These are phyloP conservation scores for Poecilia gillii DNA, from an alignment of 2,797 vertebrate species.

Conservation along the genomic window DNA sequence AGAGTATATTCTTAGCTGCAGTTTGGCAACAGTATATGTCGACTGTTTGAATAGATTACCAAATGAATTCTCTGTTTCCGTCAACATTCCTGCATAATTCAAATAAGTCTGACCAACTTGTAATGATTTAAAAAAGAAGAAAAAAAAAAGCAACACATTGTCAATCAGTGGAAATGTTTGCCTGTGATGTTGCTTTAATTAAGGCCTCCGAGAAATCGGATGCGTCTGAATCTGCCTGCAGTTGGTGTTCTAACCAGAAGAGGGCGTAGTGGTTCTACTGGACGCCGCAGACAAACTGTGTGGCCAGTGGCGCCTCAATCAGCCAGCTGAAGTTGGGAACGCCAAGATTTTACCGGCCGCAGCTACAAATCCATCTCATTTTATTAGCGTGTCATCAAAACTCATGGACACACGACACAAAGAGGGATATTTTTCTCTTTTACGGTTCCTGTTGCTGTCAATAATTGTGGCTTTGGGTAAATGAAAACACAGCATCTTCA, in stretches of 20 bases:
- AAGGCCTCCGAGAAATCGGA: constrained; percentile 4
- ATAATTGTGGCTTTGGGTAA: neutral
- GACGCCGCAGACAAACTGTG: constrained; percentile 29
- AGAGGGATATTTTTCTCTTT: neutral
- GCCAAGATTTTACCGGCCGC: no score
- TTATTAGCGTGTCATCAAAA: neutral
- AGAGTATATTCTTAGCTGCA: neutral
- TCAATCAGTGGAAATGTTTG: neutral
- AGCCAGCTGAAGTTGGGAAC: constrained; percentile 16
- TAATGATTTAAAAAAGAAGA: neutral
- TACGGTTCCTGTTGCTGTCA: neutral
- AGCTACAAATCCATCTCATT: neutral
- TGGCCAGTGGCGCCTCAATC: constrained; percentile 24
- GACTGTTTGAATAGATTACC: constrained; percentile 29
- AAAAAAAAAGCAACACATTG: neutral
- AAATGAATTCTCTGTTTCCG: constrained; percentile 21
- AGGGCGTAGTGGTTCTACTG: constrained; percentile 57
- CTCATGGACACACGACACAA: neutral
- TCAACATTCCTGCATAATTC: constrained; percentile 1
- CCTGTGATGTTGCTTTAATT: constrained; percentile 28
- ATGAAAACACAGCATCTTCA: neutral
- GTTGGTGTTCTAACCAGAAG: constrained; percentile 57
- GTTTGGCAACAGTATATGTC: constrained; percentile 21
- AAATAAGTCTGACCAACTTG: neutral
- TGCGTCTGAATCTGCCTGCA: constrained; percentile 25